Evolutionary conservation across 1,140 invertebrate genomes (phyloP), one percentile per base, ranked within the genome.

Genomic region (Aplysia californica): DNA sequence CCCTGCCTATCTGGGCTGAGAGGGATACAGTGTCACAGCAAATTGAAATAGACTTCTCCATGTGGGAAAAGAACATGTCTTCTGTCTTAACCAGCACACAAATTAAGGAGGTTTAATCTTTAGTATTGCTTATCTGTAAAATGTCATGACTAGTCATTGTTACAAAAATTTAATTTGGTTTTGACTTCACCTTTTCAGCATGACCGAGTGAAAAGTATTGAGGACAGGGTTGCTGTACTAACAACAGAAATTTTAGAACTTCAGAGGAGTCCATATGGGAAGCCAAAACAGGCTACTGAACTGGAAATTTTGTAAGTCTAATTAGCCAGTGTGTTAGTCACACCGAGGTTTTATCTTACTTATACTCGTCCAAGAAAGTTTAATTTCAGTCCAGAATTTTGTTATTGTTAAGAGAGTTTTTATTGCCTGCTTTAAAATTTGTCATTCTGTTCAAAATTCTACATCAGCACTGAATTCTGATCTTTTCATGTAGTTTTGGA

Each of bases 201-300:
- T 79, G 77, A 81, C 3, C 68, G 79, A 55, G 80, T 81, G 1
- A 74, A 78, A 20, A 75, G 79, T 3, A 66, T 85, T 35, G 86
- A 87, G 21, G 70, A 73, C 23, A 80, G 85, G 21, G 75, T 81
- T 26, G 73, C 71, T 41, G 83, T 79, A 23, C 66, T 87, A 35
- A 83, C 82, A 38, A 86, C 86, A 15, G 85, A 84, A 73, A 87
- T 87, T 68, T 76, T 87, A 5, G 85, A 87, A 74, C 68, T 87
- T 70, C 85, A 87, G 76, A 83, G 79, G 67, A 86, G 85, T 79
- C 86, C 86, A 20, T 86, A 83, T 77, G 84, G 83, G 0, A 77
- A 82, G 66, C 74, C 80, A 29, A 85, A 82, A 64, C 78, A 80
- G 44, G 82, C 80, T 76, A 81, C 83, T 29, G 77, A 79, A n/a